phyloP scores from a whole-genome alignment of 1,140 invertebrate species.

The Calliphora vicina region DNA sequence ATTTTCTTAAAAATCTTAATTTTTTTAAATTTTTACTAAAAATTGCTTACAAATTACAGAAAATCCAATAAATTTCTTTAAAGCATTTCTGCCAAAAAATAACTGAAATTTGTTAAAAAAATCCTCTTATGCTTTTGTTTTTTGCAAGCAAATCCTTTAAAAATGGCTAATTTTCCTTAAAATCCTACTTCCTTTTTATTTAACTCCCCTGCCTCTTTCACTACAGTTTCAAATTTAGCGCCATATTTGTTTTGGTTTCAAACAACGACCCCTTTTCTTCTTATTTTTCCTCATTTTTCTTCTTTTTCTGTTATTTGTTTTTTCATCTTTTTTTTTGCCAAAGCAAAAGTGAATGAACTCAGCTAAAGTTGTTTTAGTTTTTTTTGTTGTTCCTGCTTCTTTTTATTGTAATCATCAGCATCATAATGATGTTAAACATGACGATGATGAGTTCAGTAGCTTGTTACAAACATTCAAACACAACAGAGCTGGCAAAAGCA shows the following conservation, averaged over 20 bases:
- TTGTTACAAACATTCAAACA: not conserved
- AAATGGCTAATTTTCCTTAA: too few relatives aligned
- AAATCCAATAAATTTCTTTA: too few relatives aligned
- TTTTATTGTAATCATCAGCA: not conserved
- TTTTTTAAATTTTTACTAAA: too few relatives aligned
- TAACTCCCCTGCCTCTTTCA: not conserved
- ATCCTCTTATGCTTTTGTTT: too few relatives aligned
- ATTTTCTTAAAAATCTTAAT: too few relatives aligned
- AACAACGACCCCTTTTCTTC: not conserved
- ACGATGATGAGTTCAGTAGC: slow-evolving; percentile 31
- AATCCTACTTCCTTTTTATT: too few relatives aligned
- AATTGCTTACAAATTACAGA: too few relatives aligned
- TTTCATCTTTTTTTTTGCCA: not conserved
- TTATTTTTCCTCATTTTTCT: not conserved
- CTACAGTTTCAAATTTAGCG: not conserved
- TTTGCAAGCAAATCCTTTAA: too few relatives aligned
- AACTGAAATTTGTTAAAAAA: too few relatives aligned
- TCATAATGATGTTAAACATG: not conserved
- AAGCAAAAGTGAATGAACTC: slow-evolving; percentile 56
- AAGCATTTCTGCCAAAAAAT: too few relatives aligned
- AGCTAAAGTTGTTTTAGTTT: slow-evolving; percentile 42
- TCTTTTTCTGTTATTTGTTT: not conserved
- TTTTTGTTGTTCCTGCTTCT: not conserved
- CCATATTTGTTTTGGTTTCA: not conserved
- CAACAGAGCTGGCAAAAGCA: not conserved